A percentile compares a stretch with the other conserved stretches of the same genome.
Conservation (phyloP, 2,888 invertebrate species). For the Emesis furor region DNA sequence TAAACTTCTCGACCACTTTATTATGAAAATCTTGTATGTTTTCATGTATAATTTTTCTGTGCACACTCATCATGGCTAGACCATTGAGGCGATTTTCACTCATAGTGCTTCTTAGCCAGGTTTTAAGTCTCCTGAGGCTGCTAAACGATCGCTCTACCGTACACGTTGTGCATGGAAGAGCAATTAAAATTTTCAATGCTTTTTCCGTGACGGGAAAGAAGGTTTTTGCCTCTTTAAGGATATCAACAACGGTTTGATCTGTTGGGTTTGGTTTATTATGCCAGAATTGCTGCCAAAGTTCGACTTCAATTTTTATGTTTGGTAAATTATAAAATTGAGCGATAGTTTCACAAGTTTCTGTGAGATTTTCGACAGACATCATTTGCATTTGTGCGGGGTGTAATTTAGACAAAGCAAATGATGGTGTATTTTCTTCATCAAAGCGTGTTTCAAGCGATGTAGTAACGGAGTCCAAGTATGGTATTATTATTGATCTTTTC, state of each 20-base stretch:
- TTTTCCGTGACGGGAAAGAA: constrained; percentile 54
- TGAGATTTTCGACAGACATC: constrained; percentile 60
- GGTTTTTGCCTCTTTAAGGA: constrained; percentile 40
- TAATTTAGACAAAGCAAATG: constrained; percentile 48
- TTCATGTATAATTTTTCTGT: constrained; percentile 48
- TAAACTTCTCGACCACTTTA: constrained; percentile 54
- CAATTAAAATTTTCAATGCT: no score
- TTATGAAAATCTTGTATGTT: constrained; percentile 55
- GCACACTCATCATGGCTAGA: constrained; percentile 55
- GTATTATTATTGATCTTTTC: no score
- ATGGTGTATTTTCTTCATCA: constrained; percentile 50
- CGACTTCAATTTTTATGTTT: constrained; percentile 49
- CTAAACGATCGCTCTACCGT: constrained; percentile 52
- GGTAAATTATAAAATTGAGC: constrained; percentile 47
- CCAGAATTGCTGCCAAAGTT: constrained; percentile 31
- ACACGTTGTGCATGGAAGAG: constrained; percentile 32
- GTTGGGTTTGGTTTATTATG: constrained; percentile 22
- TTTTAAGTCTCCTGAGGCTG: constrained; percentile 34
- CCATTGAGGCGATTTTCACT: constrained; percentile 39
- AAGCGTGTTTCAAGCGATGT: constrained; percentile 65
- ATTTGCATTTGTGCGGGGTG: constrained; percentile 54
- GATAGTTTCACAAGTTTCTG: constrained; percentile 55
- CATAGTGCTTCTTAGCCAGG: constrained; percentile 14
- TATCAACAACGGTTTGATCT: constrained; percentile 54
- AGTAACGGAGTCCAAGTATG: constrained; percentile 54